Base-by-base conservation (phyloP, 1,140 invertebrate genomes). In the Euwallacea similis region DNA sequence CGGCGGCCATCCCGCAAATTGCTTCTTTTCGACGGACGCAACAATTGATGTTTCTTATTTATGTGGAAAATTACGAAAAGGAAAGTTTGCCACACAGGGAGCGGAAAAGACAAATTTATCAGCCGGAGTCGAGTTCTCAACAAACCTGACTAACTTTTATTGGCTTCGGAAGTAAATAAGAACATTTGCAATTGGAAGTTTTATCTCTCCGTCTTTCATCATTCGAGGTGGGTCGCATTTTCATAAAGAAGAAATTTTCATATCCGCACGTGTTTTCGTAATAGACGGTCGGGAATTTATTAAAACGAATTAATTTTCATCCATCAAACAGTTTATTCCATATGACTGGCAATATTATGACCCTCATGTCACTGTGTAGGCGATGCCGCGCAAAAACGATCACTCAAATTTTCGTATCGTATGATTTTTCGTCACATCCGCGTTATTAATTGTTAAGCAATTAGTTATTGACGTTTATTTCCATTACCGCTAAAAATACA, bases 111-210 rank as follows among this genome's bases (percentile, higher is more conserved):
- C 46, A 64, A 64, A 55, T 66, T 66, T 66, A 56, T 66, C 64
- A 56, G 21, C 10, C 13, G 15, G 7, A 21, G 15, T 10, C 11
- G 15, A 55, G 11, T 66, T 56, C 42, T 21, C 53, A 54, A 13
- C 13, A 56, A 66, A 56, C 64, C 55, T 47, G 33, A 56, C 64
- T 42, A 66, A 66, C 16, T 66, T 66, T 66, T 66, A 66, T 66
- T 66, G 54, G 15, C 46, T 64, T 50, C 62, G 43, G 21, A 47
- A 64, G 62, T 64, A 50, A 64, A 64, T 64, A 64, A 47, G 41
- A 50, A 53, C 62, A 53, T 50, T 64, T 64, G 15, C 59, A 33
- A 61, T 15, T 61, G 59, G 9, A 16, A 10, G 46, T 13, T 50
- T 50, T 50, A 6, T 47, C 46, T 47, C 21, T 33, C 21, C 21